Conservation (phyloP, 1,140 invertebrate species). For the Zaprionus vittiger region DNA sequence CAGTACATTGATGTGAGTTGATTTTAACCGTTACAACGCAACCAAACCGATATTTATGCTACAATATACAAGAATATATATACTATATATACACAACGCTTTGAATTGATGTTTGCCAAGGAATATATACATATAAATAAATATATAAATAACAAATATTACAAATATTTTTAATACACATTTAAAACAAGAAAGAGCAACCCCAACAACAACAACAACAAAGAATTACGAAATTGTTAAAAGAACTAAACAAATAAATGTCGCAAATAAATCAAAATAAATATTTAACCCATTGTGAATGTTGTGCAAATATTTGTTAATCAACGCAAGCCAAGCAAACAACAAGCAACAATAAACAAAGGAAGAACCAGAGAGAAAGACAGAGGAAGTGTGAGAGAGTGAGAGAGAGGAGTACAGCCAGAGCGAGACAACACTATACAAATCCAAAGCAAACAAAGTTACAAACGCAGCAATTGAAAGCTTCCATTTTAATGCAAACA, state of each 20-base stretch:
- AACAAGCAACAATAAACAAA: slow-evolving; percentile 31
- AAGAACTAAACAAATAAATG: slow-evolving; percentile 27
- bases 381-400: slow-evolving; percentile 18
- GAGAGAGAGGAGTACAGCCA: not conserved
- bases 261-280: slow-evolving; percentile 31
- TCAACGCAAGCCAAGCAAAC: slow-evolving; percentile 30
- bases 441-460: slow-evolving; percentile 74
- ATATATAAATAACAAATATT: slow-evolving; percentile 37
- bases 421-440: slow-evolving; percentile 46
- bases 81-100: slow-evolving; percentile 41
- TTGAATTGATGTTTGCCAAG: slow-evolving; percentile 27
- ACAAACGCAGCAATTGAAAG: slow-evolving; percentile 81
- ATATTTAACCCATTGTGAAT: slow-evolving; percentile 37
- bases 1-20: slow-evolving; percentile 49
- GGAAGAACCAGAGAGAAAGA: slow-evolving; percentile 22
- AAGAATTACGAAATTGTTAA: slow-evolving; percentile 28
- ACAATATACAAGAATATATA: slow-evolving; percentile 40
- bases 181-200: slow-evolving; percentile 6
- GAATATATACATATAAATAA: slow-evolving; percentile 41
- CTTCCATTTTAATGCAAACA: slow-evolving; percentile 72
- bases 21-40: slow-evolving; percentile 32
- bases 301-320: slow-evolving; percentile 61
- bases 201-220: not conserved
- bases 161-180: slow-evolving; percentile 49
- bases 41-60: slow-evolving; percentile 46